Evolutionary conservation across 2,888 invertebrate species (phyloP).

Genomic region (Punctoribates punctum): DNA sequence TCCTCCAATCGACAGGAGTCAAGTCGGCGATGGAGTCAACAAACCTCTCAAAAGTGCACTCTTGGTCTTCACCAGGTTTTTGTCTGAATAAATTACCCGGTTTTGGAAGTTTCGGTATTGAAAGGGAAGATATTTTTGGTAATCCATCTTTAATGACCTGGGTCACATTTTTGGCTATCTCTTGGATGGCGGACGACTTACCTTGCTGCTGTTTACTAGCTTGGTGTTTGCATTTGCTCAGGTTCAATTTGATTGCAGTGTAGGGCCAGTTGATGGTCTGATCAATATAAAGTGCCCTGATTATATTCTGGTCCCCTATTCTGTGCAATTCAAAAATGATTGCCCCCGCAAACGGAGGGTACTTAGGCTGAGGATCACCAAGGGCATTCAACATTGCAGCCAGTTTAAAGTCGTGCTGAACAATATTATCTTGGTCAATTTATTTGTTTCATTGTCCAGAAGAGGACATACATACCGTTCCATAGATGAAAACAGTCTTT

Average conservation of each 20-base stretch:
- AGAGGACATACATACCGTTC: slow-evolving; percentile 24
- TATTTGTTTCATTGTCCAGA: too few relatives aligned
- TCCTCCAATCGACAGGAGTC: not conserved
- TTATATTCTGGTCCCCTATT: not conserved
- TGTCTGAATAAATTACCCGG: not conserved
- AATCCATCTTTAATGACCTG: not conserved
- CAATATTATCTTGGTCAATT: too few relatives aligned
- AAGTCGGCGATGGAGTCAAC: not conserved
- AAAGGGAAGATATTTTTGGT: not conserved
- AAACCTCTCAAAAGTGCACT: slow-evolving; percentile 30
- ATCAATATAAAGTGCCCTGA: not conserved
- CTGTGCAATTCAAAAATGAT: slow-evolving; percentile 34
- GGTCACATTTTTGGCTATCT: not conserved
- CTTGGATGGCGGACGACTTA: too few relatives aligned
- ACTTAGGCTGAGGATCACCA: slow-evolving; percentile 26
- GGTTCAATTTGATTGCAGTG: not conserved
- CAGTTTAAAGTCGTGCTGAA: slow-evolving; percentile 38
- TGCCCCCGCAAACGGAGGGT: slow-evolving; percentile 33
- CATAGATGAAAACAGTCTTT: not conserved
- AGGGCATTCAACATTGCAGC: not conserved
- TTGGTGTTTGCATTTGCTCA: slow-evolving; percentile 14
- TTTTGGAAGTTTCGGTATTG: not conserved
- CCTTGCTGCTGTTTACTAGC: not conserved
- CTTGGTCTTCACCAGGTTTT: not conserved
- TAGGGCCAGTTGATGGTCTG: slow-evolving; percentile 35